Evolutionary conservation across 2,797 vertebrate species (phyloP).

Genomic region (Peromyscus nudipes): DNA sequence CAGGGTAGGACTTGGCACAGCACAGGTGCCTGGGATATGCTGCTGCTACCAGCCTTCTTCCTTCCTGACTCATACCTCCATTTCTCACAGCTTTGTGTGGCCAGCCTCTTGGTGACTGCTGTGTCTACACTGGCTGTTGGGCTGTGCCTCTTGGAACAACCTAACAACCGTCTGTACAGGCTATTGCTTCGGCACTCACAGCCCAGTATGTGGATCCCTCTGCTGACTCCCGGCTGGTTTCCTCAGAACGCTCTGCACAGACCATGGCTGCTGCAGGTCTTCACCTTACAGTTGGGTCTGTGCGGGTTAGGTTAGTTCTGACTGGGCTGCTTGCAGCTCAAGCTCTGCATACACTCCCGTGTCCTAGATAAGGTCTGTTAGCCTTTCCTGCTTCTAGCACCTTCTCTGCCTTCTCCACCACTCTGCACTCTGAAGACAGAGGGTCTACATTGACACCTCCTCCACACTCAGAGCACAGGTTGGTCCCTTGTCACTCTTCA

Average conservation of each 20-base stretch:
- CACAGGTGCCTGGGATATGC: not conserved
- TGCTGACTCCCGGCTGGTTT: not conserved
- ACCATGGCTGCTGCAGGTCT: not conserved
- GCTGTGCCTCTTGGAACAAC: not conserved
- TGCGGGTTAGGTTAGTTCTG: rapidly evolving
- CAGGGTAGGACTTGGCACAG: not conserved
- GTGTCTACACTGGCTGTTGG: not conserved
- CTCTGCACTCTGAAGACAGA: not conserved
- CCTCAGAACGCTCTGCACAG: not conserved
- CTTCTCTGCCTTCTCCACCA: not conserved
- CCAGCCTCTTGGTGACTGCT: not conserved
- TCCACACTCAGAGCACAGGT: not conserved
- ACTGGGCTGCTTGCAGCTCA: not conserved
- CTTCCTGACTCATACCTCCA: not conserved
- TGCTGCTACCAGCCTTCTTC: not conserved
- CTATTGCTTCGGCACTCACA: not conserved
- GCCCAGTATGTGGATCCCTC: not conserved
- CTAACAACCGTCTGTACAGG: not conserved
- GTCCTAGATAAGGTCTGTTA: not conserved
- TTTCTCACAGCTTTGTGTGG: not conserved
- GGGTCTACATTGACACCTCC: not conserved
- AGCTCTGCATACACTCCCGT: not conserved
- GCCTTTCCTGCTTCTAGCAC: too few species aligned
- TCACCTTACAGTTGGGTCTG: not conserved
- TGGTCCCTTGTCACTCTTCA: not conserved